phyloP scores from a whole-genome alignment of 2,888 invertebrate genomes.

The Conomelus anceps region DNA sequence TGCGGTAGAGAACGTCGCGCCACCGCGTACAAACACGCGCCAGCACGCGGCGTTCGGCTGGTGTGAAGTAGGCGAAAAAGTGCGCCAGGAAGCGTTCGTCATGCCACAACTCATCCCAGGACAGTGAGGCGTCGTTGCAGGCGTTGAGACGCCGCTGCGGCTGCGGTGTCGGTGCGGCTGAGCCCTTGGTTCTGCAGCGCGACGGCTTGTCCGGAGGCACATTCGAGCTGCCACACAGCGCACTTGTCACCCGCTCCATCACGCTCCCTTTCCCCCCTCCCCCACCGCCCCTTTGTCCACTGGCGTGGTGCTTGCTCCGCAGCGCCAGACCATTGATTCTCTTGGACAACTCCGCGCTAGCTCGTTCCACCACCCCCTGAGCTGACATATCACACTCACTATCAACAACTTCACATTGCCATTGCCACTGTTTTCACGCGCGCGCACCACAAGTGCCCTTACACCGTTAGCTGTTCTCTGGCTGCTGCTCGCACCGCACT shows the following conservation, averaged over 20 bases:
- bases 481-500: conserved; percentile 11
- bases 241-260: conserved; percentile 82
- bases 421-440: not conserved
- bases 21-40: conserved; percentile 79
- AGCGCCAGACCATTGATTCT: conserved; percentile 72
- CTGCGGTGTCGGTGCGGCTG: conserved; percentile 31
- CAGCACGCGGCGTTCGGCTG: conserved; percentile 68
- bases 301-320: conserved; percentile 50
- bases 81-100: conserved; percentile 78
- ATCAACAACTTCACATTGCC: conserved; percentile 12
- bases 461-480: not conserved
- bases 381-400: conserved; percentile 23
- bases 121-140: conserved; percentile 36
- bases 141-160: conserved; percentile 43
- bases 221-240: conserved; percentile 66
- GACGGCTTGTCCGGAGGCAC: conserved; percentile 48
- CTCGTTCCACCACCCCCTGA: conserved; percentile 85
- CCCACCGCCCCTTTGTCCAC: conserved; percentile 32
- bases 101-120: conserved; percentile 53
- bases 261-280: conserved; percentile 53
- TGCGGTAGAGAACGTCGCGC: conserved; percentile 81
- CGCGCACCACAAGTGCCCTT: conserved; percentile 13
- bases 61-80: conserved; percentile 75
- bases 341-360: conserved; percentile 82
- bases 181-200: conserved; percentile 35